phyloP scores from a whole-genome alignment of 2,113 vertebrate species.

The Emydocephalus ijimae region DNA sequence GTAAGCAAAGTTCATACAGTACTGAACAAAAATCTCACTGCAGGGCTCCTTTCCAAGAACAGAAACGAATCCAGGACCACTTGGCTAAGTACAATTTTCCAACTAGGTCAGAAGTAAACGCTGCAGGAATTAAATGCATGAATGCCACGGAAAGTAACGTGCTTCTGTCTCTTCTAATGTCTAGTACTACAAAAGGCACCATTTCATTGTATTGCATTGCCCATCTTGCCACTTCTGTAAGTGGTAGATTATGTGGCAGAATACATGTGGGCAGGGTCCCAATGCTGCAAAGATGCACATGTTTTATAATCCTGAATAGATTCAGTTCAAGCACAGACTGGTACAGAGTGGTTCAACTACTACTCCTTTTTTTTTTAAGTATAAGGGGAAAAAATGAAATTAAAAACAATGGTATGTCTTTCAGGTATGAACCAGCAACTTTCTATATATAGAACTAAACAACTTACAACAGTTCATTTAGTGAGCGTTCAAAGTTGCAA shows the following conservation, averaged over 20 bases:
- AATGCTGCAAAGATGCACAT: background rate
- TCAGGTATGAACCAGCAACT: background rate
- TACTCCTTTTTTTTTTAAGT: background rate
- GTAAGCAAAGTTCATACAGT: background rate
- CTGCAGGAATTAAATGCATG: background rate
- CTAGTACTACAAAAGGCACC: background rate
- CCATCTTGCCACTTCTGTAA: background rate
- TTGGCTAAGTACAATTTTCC: background rate
- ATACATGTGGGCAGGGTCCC: background rate
- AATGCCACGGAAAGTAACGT: background rate
- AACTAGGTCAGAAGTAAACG: background rate
- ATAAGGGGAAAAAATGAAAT: background rate
- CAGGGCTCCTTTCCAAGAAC: background rate
- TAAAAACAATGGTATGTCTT: background rate
- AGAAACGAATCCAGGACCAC: background rate
- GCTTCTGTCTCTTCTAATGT: background rate
- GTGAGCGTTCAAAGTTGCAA: background rate
- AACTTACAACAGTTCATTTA: background rate
- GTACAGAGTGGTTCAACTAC: background rate
- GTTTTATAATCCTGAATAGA: background rate
- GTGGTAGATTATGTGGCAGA: background rate
- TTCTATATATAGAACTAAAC: background rate
- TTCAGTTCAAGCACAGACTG: background rate
- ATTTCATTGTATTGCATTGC: background rate
- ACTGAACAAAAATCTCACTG: background rate